phyloP scores from a whole-genome alignment of 2,797 vertebrate genomes.

The Erithacus rubecula region DNA sequence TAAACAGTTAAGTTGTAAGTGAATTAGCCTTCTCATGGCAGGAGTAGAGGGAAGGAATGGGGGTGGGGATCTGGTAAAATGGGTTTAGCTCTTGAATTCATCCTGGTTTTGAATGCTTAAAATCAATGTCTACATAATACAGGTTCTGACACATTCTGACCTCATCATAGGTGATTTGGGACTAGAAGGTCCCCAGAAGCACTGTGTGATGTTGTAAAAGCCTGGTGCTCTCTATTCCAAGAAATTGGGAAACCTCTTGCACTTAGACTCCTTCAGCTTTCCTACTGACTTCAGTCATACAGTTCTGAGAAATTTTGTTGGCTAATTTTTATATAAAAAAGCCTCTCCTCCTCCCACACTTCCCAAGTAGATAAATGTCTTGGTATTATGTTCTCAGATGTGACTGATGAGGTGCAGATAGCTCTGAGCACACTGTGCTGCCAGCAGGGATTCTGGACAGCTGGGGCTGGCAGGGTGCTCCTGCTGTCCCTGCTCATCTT shows the following conservation, averaged over 20 bases:
- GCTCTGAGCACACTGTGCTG: background rate
- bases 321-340: background rate
- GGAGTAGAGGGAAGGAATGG: background rate
- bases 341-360: background rate
- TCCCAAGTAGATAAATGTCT: background rate
- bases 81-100: background rate
- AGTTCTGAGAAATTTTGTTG: background rate
- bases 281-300: background rate
- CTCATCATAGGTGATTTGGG: background rate
- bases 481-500: background rate
- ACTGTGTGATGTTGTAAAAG: rapidly evolving
- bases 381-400: background rate
- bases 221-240: background rate
- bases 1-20: background rate
- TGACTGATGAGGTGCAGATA: background rate
- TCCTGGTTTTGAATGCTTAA: background rate
- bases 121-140: background rate
- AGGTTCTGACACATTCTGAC: background rate
- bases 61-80: background rate
- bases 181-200: background rate
- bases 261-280: background rate
- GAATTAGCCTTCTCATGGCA: background rate
- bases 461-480: background rate
- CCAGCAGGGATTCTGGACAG: background rate
- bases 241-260: background rate